Evolutionary conservation across 2,888 invertebrate species (phyloP), one percentile per base, ranked within the genome.

Genomic region (Diploptera punctata): DNA sequence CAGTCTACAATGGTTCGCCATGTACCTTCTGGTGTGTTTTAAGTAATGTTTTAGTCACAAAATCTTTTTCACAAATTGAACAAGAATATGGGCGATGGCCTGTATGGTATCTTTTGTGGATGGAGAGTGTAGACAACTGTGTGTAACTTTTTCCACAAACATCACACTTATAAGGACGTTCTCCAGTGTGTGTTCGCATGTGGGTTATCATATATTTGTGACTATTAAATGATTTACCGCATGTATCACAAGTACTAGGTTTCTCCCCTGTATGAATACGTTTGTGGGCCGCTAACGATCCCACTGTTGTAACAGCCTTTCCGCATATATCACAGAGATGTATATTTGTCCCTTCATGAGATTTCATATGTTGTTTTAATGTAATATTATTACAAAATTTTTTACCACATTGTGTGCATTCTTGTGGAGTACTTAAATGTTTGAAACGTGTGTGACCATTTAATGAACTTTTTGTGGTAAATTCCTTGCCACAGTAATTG

Each of bases 91-190:
- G 71, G 5, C 74, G 44, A 49, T 68, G 44, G 16, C 71, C 74
- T 1, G 68, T 84, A 75, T 85, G 85, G 3, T 82, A 82, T 3
- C 85, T 80, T 73, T 81, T 81, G 76, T 87, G 87, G 65, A 86
- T 84, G 4, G 84, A 86, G 16, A 87, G 79, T 0, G 85, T 84
- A 2, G 86, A 84, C 29, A 84, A 82, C 76, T 87, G 87, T 0
- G 86, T 84, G 77, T 87, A 87, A 1, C 83, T 81, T 76, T 85
- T 86, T 1, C 81, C 81, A 72, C 87, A 87, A 67, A 83, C 80
- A 47, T 83, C 82, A 75, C 86, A 86, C 69, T 81, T 82, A 79
- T 84, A 85, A 0, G 86, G 86, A 67, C 84, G 84, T 70, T 85
- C 85, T 0, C 85, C 85, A 0, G 84, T 84, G 74, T 86, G 86